Evolutionary conservation across 2,797 vertebrate genomes (phyloP).

Genomic region (Sebastes vulpes): DNA sequence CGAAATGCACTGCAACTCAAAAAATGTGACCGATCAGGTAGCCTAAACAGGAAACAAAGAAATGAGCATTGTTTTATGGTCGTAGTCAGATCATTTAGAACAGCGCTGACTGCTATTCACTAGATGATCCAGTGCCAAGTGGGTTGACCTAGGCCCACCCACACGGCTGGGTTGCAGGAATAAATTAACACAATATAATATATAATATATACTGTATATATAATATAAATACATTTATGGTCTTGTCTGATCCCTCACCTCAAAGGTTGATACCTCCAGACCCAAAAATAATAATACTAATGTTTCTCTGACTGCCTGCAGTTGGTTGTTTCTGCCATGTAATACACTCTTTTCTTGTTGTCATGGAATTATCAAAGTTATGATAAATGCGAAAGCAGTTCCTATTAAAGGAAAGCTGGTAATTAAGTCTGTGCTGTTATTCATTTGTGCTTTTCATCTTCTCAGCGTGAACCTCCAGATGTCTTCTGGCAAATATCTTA

Average conservation of each 20-base stretch:
- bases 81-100: too few species aligned
- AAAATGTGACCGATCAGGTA: fast-evolving
- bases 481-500: conserved; percentile 28
- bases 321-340: neutral
- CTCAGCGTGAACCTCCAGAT: conserved; percentile 9
- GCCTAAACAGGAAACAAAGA: too few species aligned
- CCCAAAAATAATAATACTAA: neutral
- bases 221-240: neutral
- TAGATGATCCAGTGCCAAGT: too few species aligned
- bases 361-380: neutral
- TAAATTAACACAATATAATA: too few species aligned
- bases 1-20: too few species aligned
- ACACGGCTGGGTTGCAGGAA: too few species aligned
- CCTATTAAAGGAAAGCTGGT: neutral
- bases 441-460: conserved; percentile 22
- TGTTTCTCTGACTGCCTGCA: neutral
- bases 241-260: neutral
- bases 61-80: too few species aligned
- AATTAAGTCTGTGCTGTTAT: conserved; percentile 20
- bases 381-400: neutral
- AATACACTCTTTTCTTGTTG: neutral
- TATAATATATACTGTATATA: too few species aligned
- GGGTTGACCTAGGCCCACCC: too few species aligned
- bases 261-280: neutral
- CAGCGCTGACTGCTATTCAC: too few species aligned